A percentile compares a stretch with the other conserved stretches of the same genome.
phyloP scores from a whole-genome alignment of 1,140 invertebrate genomes.

The Aethina tumida region DNA sequence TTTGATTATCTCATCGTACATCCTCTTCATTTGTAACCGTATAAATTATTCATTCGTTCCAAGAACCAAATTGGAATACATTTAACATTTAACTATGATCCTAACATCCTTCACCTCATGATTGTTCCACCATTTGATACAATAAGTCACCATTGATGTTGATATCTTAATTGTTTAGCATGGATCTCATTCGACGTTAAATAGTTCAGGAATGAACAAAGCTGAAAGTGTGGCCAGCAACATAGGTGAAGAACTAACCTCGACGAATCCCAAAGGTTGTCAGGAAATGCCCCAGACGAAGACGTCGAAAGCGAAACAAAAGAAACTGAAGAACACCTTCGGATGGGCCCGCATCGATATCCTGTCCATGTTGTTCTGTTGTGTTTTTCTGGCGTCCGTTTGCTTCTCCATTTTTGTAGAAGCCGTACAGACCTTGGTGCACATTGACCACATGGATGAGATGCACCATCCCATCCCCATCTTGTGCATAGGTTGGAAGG shows the following conservation, averaged over 20 bases:
- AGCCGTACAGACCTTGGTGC: slow-evolving; percentile 65
- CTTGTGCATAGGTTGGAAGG: slow-evolving; percentile 49
- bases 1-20: too few species aligned
- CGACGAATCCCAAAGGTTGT: not conserved
- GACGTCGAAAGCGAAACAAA: slow-evolving; percentile 34
- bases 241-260: slow-evolving; percentile 8
- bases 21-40: too few species aligned
- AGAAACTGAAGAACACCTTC: slow-evolving; percentile 74
- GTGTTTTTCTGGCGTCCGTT: slow-evolving; percentile 72
- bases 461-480: slow-evolving; percentile 55
- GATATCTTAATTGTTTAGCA: too few species aligned
- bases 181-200: too few species aligned
- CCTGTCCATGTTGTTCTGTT: slow-evolving; percentile 68
- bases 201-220: too few species aligned
- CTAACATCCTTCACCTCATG: too few species aligned
- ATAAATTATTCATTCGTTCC: too few species aligned
- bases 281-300: slow-evolving; percentile 19
- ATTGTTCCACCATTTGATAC: too few species aligned
- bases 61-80: too few species aligned
- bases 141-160: too few species aligned
- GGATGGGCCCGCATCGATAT: slow-evolving; percentile 86
- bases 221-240: slow-evolving; percentile 8
- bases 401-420: slow-evolving; percentile 75
- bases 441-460: slow-evolving; percentile 66
- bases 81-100: too few species aligned